Evolutionary conservation across 2,888 invertebrate species (phyloP).

Genomic region (Dicyrtoma fusca): DNA sequence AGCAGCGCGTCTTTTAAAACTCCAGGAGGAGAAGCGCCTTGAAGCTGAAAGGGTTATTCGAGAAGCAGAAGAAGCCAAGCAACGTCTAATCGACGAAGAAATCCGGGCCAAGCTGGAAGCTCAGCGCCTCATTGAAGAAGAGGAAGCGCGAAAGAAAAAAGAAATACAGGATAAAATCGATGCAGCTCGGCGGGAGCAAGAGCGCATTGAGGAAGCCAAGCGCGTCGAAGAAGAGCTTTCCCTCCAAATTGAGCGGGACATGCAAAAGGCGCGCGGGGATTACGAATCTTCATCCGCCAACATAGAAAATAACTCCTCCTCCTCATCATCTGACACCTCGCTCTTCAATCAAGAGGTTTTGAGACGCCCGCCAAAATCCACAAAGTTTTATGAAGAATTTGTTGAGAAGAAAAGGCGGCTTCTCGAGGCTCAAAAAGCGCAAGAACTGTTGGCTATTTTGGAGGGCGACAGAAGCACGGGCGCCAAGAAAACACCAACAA

Average conservation of each 20-base stretch:
- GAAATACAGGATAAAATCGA: background rate
- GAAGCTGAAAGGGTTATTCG: no score
- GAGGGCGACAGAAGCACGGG: no score
- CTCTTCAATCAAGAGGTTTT: no score
- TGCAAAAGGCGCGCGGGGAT: conserved; percentile 12
- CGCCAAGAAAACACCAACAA: no score
- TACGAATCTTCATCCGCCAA: conserved; percentile 8
- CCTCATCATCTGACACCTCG: background rate
- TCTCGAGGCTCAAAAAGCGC: conserved; percentile 1
- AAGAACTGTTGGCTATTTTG: background rate
- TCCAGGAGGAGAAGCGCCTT: no score
- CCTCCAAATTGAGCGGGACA: conserved; percentile 23
- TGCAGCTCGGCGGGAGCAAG: background rate
- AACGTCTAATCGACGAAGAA: no score
- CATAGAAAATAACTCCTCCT: background rate
- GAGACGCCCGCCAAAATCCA: conserved; percentile 14
- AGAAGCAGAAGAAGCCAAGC: background rate
- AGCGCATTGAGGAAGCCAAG: conserved; percentile 20
- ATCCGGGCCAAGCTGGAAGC: no score
- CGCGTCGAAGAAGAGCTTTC: conserved; percentile 28
- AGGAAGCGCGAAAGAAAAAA: background rate
- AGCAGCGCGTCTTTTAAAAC: no score
- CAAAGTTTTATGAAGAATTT: conserved; percentile 32
- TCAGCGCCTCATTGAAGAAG: background rate
- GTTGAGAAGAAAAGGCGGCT: conserved; percentile 12